Evolutionary conservation across 2,888 invertebrate genomes (phyloP), one percentile per base, ranked within the genome.

Genomic region (Rhagium mordax): DNA sequence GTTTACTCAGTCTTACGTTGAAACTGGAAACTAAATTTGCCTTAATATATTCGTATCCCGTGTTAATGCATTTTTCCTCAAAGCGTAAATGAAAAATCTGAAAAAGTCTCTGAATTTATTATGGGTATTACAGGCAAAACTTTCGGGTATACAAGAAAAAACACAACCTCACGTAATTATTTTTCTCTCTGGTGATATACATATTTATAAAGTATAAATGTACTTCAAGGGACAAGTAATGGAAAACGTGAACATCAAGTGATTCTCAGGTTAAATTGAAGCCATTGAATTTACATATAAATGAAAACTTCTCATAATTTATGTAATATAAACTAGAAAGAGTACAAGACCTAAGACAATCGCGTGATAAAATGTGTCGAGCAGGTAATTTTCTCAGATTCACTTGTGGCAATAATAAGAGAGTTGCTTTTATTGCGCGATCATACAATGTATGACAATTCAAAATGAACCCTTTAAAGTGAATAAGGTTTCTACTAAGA

Each of bases 261-360:
- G 77, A 75, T 77, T 78, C 75, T 77, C 76, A 77, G 76, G 76
- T 78, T 75, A 72, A 79, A 74, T 74, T 78, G 72, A 74, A 71
- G 72, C 76, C 75, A 77, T 74, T 73, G 79, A 82, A 85, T 85
- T 85, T 84, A 82, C 85, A 85, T 85, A 84, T 84, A 85, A 84
- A 85, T 85, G 85, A 84, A 84, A 84, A 83, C 81, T 84, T 81
- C 69, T 74, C 74, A 78, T 82, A 82, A 82, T 82, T 81, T 80
- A 79, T 78, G 79, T 77, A 20, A 57, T 18, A 57, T 57, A 67
- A 55, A 57, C 57, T 41, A 57, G 57, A 57, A 55, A 55, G 55
- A 67, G 33, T 48, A 47, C 47, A 57, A 57, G 24, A 67, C 47
- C 57, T 65, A 33, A 41, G 41, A 41, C 41, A 41, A 41, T 41